Evolutionary conservation across 2,113 vertebrate species (phyloP), one percentile per base, ranked within the genome.

Genomic region (Benitochromis conjunctus): DNA sequence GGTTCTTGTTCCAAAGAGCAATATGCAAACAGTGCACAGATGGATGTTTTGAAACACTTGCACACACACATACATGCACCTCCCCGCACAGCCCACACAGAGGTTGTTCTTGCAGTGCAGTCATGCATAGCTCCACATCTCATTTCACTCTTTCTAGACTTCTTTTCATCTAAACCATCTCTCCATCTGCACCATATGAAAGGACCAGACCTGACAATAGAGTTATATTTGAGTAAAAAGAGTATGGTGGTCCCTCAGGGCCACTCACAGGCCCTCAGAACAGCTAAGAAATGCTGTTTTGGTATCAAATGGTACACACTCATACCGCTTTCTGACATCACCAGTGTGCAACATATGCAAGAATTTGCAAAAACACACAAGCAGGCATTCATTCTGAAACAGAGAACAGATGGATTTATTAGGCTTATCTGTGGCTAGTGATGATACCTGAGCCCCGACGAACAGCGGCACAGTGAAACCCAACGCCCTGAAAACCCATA

Each of bases 111-210:
- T 48, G 71, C 41, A 19, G 84, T 81, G 64, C 91, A 91, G 74
- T 84, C 74, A 77, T 71, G 87, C 90, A 88, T 77, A 77, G n/a
- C 83, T 88, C 26, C 77, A 85, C 88, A 62, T 91, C 82, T 84
- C 51, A 80, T 91, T 85, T 94, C 64, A 29, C 41, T 87, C 48
- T 78, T 57, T 79, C 34, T 18, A n/a, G 80, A 79, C 60, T 62
- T 76, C 88, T 81, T 86, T 87, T 92, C 79, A 91, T 86, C 74
- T 12, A 7, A 80, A 76, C 41, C 83, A 79, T 81, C 85, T 41
- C 84, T 92, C 86, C 51, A 57, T 87, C 69, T 60, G 19, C 34
- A 81, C 55, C 34, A 66, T 79, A 88, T 91, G 56, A 92, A 91
- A 84, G 48, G 29, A 43, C 7, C n/a, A 24, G 79, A 60, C 8